These are phyloP conservation scores for Sebastes baramenuke DNA, from an alignment of 2,797 vertebrate genomes.

Conservation along the genomic window DNA sequence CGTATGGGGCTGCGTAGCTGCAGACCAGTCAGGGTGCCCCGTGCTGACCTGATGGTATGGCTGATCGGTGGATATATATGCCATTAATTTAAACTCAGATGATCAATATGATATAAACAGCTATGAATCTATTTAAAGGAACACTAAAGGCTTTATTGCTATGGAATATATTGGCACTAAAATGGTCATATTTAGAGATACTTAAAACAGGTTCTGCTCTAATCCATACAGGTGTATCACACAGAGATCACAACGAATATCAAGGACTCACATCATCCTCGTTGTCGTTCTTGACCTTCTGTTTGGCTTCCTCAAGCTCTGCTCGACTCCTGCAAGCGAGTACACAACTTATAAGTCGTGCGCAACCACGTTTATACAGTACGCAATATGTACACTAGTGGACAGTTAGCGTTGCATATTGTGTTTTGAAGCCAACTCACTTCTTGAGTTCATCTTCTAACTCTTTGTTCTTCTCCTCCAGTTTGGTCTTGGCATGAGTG, in stretches of 20 bases:
- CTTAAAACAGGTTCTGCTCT: background rate
- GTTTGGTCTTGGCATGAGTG: constrained; percentile 89
- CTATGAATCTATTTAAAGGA: background rate
- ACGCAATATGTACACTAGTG: accelerated
- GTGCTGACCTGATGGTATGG: no score
- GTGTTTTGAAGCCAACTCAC: constrained; percentile 74
- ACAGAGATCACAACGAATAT: background rate
- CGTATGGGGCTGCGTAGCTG: no score
- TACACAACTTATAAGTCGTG: background rate
- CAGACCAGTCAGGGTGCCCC: no score
- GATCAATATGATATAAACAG: background rate
- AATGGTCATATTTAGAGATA: background rate
- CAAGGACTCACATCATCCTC: constrained; percentile 91
- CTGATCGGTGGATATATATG: background rate
- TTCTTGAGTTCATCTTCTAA: constrained; percentile 95
- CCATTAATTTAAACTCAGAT: background rate
- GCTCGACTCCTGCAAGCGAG: constrained; percentile 85
- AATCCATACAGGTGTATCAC: background rate
- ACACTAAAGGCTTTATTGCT: no score
- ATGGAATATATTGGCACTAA: background rate
- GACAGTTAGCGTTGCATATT: accelerated
- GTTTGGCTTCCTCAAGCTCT: constrained; percentile 88
- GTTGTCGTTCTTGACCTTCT: constrained; percentile 88
- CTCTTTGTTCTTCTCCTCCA: constrained; percentile 92
- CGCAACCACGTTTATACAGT: background rate